Evolutionary conservation across 2,113 vertebrate species (phyloP), one percentile per base, ranked within the genome.

Genomic region (Carettochelys insculpta): DNA sequence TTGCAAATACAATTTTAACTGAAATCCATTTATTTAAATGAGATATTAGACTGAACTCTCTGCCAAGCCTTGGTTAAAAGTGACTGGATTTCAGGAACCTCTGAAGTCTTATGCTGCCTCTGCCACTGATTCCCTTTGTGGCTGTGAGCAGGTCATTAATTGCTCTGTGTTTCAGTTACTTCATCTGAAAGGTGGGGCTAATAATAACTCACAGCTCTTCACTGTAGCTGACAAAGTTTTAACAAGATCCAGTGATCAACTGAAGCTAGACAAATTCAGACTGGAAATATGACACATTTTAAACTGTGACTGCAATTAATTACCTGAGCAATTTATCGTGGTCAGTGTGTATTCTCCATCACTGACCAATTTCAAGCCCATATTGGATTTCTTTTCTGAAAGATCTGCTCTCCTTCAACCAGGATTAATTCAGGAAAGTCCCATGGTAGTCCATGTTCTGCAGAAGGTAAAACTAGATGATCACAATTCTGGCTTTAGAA

Each of bases 1-100:
- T n/a, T n/a, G n/a, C 48, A 50, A 11, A 48, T 12, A 48, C 17
- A n/a, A 5, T 52, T 11, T 51, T 50, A 77, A 50, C 68, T 73
- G 25, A 11, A 34, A 48, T 54, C 41, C 11, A 12, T 43, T 38
- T 38, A 34, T 25, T 17, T 4, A 2, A 27, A 68, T 19, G 8
- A 12, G 3, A 3, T 17, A 12, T 38, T 65, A 25, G 29, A 7
- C 48, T 11, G 29, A 14, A 22, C 5, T 2, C 1, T 48, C 65
- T 51, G 43, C 53, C 73, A 47, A 76, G 79, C 34, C 2, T 0
- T 11, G 17, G 51, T 20, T 82, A 11, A 34, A 2, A 8, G 3
- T 4, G 9, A 5, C 27, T 50, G 43, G 29, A 48, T 68, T 41
- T 25, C 25, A 47, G 8, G 9, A 75, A 48, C 58, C 16, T 48